A percentile compares a stretch with the other conserved stretches of the same genome.
These are phyloP conservation scores for Columba livia DNA, from an alignment of 2,113 vertebrate species.

Conservation along the genomic window DNA sequence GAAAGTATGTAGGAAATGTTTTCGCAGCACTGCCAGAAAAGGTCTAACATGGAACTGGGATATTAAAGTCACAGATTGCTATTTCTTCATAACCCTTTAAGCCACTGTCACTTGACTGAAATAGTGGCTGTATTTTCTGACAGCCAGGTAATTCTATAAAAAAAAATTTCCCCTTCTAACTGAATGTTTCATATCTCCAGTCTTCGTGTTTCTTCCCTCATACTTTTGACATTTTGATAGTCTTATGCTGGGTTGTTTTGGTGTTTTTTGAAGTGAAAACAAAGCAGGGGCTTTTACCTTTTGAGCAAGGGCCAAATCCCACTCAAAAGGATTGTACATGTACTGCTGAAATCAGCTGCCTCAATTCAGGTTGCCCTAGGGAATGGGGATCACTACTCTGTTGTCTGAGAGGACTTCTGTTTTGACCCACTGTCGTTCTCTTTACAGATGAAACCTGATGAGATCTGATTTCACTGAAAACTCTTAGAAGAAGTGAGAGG, in stretches of 20 bases:
- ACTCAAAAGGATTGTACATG: not conserved
- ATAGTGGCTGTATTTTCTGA: not conserved
- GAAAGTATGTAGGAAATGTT: constrained; percentile 80
- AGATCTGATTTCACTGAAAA: not conserved
- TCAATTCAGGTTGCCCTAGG: not conserved
- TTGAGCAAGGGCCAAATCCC: not conserved
- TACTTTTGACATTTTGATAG: not conserved
- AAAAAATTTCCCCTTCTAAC: not conserved
- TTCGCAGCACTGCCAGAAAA: constrained; percentile 63
- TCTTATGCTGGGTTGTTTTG: not conserved
- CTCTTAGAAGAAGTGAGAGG: not conserved
- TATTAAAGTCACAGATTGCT: constrained; percentile 29
- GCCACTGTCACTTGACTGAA: not conserved
- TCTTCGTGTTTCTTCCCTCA: not conserved
- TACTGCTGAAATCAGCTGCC: not conserved
- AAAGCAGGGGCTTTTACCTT: not conserved
- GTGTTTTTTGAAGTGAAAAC: not conserved
- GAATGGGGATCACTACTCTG: not conserved
- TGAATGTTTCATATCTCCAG: not conserved
- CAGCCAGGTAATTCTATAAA: not conserved
- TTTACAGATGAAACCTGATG: not conserved
- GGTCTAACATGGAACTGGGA: constrained; percentile 34
- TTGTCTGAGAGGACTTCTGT: not conserved
- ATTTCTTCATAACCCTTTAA: constrained; percentile 6
- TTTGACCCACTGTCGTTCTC: not conserved